Evolutionary conservation across 2,113 vertebrate species (phyloP).

Genomic region (Rhynchopsitta pachyrhyncha): DNA sequence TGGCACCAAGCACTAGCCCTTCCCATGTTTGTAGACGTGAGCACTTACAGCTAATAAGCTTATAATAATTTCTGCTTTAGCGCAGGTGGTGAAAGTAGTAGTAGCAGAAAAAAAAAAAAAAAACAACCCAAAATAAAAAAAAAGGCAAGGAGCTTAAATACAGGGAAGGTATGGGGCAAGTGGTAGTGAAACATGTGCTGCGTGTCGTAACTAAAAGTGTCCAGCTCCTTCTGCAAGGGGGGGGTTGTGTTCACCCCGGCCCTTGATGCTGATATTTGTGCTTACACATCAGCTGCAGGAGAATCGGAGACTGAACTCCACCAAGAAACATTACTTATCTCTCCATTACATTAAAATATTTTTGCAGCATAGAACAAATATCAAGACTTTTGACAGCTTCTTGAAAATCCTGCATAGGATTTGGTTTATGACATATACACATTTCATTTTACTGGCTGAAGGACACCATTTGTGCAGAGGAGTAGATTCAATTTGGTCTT

Average conservation of each 20-base stretch:
- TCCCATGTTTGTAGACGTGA: slow-evolving; percentile 51
- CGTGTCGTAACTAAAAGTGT: background rate
- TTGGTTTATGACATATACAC: background rate
- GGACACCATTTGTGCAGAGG: background rate
- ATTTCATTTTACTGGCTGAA: background rate
- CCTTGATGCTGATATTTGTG: background rate
- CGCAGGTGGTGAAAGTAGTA: slow-evolving; percentile 42
- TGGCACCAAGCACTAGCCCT: slow-evolving; percentile 19
- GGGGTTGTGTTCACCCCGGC: background rate
- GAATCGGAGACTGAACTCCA: background rate
- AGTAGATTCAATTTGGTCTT: background rate
- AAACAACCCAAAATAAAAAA: too few species aligned
- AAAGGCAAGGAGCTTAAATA: slow-evolving; percentile 3
- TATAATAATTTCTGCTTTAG: slow-evolving; percentile 56
- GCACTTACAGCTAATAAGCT: slow-evolving; percentile 54
- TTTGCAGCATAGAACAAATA: background rate
- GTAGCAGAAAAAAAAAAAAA: background rate
- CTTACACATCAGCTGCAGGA: background rate
- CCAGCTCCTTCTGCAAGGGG: background rate
- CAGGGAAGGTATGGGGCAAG: background rate
- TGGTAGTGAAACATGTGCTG: background rate
- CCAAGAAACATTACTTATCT: background rate
- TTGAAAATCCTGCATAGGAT: background rate
- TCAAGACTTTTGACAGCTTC: background rate
- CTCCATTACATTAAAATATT: background rate